Evolutionary conservation across 2,797 vertebrate genomes (phyloP), one percentile per base, ranked within the genome.

Genomic region (Enteromius trimaculatus): DNA sequence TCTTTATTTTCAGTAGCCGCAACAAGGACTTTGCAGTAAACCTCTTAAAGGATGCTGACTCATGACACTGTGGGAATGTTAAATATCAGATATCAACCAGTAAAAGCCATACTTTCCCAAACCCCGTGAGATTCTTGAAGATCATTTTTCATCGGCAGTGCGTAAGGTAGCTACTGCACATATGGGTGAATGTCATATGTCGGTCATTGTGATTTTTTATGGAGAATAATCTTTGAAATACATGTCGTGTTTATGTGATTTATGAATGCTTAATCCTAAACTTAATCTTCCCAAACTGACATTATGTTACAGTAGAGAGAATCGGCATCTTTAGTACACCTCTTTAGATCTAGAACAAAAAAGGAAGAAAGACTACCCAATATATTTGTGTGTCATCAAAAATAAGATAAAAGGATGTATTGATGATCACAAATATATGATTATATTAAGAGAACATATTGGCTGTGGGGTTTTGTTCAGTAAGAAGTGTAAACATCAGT

Each of bases 41-140:
- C 10, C 65, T 58, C 17, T 42, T 23, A 1, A 66, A 77, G 84
- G 16, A 65, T 84, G 83, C 58, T 85, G 85, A 85, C 47, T 86
- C 77, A 87, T 80, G 80, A 85, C 79, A 72, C 55, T 29, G 55
- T 71, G 39, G 13, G 47, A 76, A 70, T 74, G 2, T 7, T 31
- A 58, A 68, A 2, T 21, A 1, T 21, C 75, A 87, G 51, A 91
- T 87, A 83, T 82, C 66, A 82, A 19, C 62, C 60, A 58, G 80
- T 62, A 58, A 76, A 16, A 51, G 21, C 3, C 70, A 11, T 31
- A 42, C 76, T n/a, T 71, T 47, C 68, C 51, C 83, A 39, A 76
- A 42, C 21, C 64, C 3, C 10, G 3, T 53, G n/a, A 37, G 58
- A 64, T 75, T 17, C 16, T 16, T 11, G 23, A 69, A 10, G n/a